Evolutionary conservation across 2,113 vertebrate species (phyloP).

Genomic region (Anhinga rufa): DNA sequence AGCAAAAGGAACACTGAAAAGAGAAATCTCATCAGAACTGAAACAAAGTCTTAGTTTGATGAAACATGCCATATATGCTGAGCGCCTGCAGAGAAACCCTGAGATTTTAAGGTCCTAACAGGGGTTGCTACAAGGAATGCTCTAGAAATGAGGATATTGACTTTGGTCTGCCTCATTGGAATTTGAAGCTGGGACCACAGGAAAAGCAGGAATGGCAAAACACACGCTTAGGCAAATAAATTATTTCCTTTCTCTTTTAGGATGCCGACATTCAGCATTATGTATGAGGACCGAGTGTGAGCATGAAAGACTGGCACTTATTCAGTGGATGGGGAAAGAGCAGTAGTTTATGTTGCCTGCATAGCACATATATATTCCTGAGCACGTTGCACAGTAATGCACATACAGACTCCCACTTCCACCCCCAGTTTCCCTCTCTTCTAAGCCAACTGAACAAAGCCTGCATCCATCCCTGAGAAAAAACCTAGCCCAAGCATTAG

Average conservation of each 20-base stretch:
- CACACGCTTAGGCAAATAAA: not conserved
- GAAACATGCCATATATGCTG: not conserved
- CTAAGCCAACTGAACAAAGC: rapidly evolving
- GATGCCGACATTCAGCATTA: not conserved
- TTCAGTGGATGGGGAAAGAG: not conserved
- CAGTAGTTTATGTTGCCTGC: not conserved
- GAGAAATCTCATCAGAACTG: not conserved
- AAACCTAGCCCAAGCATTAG: not conserved
- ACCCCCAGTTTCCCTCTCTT: not conserved
- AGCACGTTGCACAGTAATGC: not conserved
- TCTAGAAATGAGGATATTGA: not conserved
- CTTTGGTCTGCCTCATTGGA: not conserved
- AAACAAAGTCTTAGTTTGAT: not conserved
- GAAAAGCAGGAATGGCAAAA: not conserved
- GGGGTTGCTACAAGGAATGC: not conserved
- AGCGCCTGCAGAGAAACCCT: not conserved
- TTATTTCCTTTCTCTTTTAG: not conserved
- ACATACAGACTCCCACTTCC: not conserved
- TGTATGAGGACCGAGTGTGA: not conserved
- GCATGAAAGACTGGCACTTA: not conserved
- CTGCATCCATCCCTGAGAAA: not conserved
- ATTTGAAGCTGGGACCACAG: not conserved
- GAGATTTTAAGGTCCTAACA: not conserved
- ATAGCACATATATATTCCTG: not conserved
- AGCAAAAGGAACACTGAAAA: not conserved